These are phyloP conservation scores for Pelecanoides urinatrix DNA, from an alignment of 2,113 vertebrate genomes.

Conservation along the genomic window DNA sequence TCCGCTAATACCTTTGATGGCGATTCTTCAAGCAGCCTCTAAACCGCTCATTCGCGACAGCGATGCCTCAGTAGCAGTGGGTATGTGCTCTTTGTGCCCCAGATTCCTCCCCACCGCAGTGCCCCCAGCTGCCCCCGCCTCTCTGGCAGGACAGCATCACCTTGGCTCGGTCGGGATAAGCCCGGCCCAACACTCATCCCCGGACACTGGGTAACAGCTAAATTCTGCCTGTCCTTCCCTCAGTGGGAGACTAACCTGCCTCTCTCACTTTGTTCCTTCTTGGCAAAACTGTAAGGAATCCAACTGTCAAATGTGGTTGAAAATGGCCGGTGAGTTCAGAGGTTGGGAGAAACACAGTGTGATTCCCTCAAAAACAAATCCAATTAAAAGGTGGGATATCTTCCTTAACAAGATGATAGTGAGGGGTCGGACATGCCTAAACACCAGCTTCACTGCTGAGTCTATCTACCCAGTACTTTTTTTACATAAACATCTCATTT, in stretches of 20 bases:
- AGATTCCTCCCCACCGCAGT: too few species aligned
- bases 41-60: too few species aligned
- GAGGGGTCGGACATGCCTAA: neutral
- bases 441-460: neutral
- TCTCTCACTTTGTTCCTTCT: neutral
- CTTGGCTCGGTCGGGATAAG: neutral
- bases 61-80: neutral
- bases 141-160: neutral
- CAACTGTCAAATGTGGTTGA: rapidly evolving
- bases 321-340: neutral
- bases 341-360: neutral
- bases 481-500: neutral
- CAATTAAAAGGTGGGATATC: neutral
- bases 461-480: neutral
- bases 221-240: neutral
- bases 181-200: neutral
- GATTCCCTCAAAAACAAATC: neutral
- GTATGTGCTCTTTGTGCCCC: neutral
- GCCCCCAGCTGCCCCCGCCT: rapidly evolving
- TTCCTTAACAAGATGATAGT: neutral
- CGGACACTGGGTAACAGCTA: rapidly evolving
- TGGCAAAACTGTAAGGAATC: neutral
- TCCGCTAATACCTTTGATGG: too few species aligned
- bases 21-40: too few species aligned
- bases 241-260: neutral